These are phyloP conservation scores for Dipodomys stephensi DNA, from an alignment of 2,113 vertebrate genomes.

Conservation along the genomic window DNA sequence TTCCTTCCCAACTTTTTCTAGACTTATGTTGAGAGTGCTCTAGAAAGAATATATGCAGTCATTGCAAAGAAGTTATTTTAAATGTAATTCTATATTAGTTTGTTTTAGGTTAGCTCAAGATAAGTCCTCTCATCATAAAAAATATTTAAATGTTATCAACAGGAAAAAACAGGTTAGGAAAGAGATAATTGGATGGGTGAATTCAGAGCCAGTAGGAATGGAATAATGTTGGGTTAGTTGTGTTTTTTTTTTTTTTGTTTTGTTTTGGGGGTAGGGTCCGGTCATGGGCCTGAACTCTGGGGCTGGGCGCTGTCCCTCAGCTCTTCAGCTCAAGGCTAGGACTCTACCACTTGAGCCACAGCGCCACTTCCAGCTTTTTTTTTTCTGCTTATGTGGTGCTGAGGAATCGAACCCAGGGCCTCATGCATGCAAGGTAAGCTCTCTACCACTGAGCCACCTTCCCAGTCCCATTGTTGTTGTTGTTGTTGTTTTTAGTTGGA, in stretches of 20 bases:
- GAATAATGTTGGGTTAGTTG: not conserved
- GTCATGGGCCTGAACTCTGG: no score
- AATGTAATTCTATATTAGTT: constrained; percentile 17
- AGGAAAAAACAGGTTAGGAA: not conserved
- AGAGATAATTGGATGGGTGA: not conserved
- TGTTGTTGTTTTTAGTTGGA: not conserved
- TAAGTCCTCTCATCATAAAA: not conserved
- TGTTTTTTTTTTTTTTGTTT: no score
- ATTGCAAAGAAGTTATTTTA: constrained; percentile 44
- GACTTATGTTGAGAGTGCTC: constrained; percentile 50
- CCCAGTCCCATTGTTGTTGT: no score
- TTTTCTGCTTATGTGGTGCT: no score
- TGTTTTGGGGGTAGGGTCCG: no score
- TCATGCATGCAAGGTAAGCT: no score
- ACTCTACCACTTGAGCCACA: no score
- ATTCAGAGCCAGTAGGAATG: not conserved
- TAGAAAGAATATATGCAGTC: not conserved
- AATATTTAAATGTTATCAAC: not conserved
- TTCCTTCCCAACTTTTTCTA: constrained; percentile 50
- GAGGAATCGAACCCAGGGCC: no score
- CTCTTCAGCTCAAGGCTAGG: no score
- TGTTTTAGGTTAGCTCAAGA: not conserved
- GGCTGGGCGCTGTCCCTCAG: no score
- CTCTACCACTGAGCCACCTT: no score
- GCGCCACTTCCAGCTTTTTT: no score